Conservation (phyloP, 2,888 invertebrate genomes). For the Trachelus iudaicus region DNA sequence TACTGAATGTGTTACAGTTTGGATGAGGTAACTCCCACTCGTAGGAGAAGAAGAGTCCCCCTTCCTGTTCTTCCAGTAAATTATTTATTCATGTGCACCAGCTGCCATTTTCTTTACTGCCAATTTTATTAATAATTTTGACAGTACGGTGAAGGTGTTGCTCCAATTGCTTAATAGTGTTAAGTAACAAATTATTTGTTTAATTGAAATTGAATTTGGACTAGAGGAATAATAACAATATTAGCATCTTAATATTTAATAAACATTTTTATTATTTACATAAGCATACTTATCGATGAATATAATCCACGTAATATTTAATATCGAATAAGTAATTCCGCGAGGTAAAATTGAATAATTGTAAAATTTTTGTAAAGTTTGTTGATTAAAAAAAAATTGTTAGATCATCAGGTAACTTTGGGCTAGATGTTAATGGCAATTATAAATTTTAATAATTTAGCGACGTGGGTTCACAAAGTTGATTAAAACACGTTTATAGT, state of each 20-base stretch:
- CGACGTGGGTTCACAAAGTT: no score
- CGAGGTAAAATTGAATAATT: no score
- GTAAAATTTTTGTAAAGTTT: no score
- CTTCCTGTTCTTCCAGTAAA: neutral
- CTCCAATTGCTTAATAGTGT: neutral
- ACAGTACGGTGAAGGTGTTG: neutral
- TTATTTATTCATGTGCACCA: neutral
- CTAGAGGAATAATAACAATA: neutral
- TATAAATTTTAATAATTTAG: no score
- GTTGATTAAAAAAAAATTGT: no score
- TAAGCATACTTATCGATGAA: neutral
- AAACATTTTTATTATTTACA: neutral
- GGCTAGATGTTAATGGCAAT: no score
- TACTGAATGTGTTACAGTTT: constrained; percentile 21
- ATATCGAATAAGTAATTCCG: no score
- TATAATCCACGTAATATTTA: neutral
- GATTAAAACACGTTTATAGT: no score
- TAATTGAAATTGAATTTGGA: neutral
- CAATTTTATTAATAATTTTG: neutral
- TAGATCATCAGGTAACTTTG: no score
- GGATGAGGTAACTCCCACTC: constrained; percentile 15
- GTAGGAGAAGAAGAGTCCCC: neutral
- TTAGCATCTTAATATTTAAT: neutral
- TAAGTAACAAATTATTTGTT: neutral
- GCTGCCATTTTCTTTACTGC: neutral